These are phyloP conservation scores for Nasonia oneida DNA, from an alignment of 2,888 invertebrate species.

Conservation along the genomic window DNA sequence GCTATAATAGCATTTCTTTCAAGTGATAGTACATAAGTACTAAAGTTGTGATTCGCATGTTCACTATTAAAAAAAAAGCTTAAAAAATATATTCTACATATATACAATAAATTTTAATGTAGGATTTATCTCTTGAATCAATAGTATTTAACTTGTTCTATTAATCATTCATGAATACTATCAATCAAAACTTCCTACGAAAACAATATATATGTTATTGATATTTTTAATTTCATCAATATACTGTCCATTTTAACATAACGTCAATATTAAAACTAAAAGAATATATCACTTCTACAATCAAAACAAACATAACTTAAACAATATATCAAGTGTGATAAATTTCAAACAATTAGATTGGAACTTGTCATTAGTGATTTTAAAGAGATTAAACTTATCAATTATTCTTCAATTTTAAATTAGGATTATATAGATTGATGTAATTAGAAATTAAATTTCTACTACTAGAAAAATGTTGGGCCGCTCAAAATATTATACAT, in stretches of 20 bases:
- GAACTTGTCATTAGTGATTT: not conserved
- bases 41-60: slow-evolving; percentile 38
- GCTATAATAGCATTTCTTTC: slow-evolving; percentile 39
- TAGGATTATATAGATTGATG: not conserved
- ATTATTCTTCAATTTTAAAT: not conserved
- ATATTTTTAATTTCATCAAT: not conserved
- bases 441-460: slow-evolving; percentile 43
- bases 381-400: not conserved
- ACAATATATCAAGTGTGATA: slow-evolving; percentile 8
- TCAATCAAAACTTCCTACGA: slow-evolving; percentile 9
- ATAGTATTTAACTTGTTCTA: not conserved
- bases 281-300: slow-evolving; percentile 6
- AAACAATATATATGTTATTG: not conserved
- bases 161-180: not conserved
- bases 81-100: not conserved
- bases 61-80: slow-evolving; percentile 37
- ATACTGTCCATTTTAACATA: slow-evolving; percentile 7
- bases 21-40: slow-evolving; percentile 36
- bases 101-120: slow-evolving; percentile 8
- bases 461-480: slow-evolving; percentile 48
- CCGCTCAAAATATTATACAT: not conserved
- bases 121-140: not conserved
- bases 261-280: slow-evolving; percentile 33
- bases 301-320: slow-evolving; percentile 24
- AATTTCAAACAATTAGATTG: not conserved